Percentiles rank a stretch among this genome's conserved stretches.
phyloP scores from a whole-genome alignment of 2,888 invertebrate species.

The Anodontia alba region DNA sequence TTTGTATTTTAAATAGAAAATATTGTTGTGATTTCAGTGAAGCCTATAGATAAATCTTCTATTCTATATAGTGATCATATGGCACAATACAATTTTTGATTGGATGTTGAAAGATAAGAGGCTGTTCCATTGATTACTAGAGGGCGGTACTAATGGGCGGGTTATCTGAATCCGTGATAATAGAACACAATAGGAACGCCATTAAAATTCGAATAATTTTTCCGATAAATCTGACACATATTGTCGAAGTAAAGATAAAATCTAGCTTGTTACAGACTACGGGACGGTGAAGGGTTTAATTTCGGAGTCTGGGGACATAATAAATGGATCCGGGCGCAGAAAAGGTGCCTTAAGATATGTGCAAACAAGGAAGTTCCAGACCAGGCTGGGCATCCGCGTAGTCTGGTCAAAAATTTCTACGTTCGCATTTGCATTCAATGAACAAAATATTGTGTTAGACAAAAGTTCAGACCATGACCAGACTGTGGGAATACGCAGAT shows the following conservation, averaged over 20 bases:
- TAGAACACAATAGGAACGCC: slow-evolving; percentile 37
- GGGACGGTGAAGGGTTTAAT: slow-evolving; percentile 23
- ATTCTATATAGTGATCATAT: slow-evolving; percentile 43
- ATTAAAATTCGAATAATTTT: slow-evolving; percentile 37
- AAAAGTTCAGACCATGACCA: too few relatives aligned
- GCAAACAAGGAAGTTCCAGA: too few relatives aligned
- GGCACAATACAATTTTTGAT: slow-evolving; percentile 32
- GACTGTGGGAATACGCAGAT: too few relatives aligned
- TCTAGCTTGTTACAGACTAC: slow-evolving; percentile 41
- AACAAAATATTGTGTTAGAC: too few relatives aligned
- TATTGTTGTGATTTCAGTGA: slow-evolving; percentile 39
- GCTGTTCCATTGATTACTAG: slow-evolving; percentile 8
- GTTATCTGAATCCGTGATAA: slow-evolving; percentile 44
- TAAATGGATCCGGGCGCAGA: too few relatives aligned
- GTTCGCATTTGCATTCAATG: too few relatives aligned
- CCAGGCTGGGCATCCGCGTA: too few relatives aligned
- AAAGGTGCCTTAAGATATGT: too few relatives aligned
- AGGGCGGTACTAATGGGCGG: slow-evolving; percentile 11
- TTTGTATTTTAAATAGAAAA: slow-evolving; percentile 36
- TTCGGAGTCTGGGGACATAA: slow-evolving; percentile 32
- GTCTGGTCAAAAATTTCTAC: too few relatives aligned
- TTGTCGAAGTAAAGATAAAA: slow-evolving; percentile 51
- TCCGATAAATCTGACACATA: slow-evolving; percentile 50
- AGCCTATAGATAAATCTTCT: slow-evolving; percentile 38
- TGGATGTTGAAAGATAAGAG: slow-evolving; percentile 33